Conservation (phyloP, 2,888 invertebrate species). For the Tipula vernalis region DNA sequence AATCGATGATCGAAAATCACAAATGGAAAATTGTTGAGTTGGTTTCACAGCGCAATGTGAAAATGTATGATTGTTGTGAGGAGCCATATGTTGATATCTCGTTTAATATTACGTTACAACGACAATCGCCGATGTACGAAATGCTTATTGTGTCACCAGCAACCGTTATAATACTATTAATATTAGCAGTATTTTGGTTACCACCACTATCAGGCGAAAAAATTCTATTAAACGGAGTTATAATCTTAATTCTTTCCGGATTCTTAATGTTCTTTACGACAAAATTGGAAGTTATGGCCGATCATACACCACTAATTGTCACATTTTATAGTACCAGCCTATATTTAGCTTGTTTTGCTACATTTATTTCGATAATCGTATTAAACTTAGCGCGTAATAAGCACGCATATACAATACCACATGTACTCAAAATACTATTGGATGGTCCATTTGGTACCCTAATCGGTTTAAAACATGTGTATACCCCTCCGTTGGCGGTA, state of each 20-base stretch:
- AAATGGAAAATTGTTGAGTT: slow-evolving; percentile 37
- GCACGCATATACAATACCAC: slow-evolving; percentile 36
- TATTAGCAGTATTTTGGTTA: slow-evolving; percentile 48
- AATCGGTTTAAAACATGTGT: slow-evolving; percentile 28
- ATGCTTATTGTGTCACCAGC: slow-evolving; percentile 51
- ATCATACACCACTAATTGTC: slow-evolving; percentile 40
- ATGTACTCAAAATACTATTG: slow-evolving; percentile 27
- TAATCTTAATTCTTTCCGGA: slow-evolving; percentile 45
- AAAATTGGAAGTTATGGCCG: slow-evolving; percentile 37
- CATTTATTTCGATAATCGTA: slow-evolving; percentile 41
- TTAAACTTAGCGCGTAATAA: slow-evolving; percentile 39
- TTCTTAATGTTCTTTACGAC: slow-evolving; percentile 51
- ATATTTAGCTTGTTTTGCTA: slow-evolving; percentile 39
- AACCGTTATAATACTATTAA: slow-evolving; percentile 45
- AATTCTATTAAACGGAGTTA: slow-evolving; percentile 45
- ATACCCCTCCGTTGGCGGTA: neutral
- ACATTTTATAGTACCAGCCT: slow-evolving; percentile 42
- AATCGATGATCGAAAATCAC: slow-evolving; percentile 25
- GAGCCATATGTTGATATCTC: slow-evolving; percentile 43
- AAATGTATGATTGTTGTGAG: slow-evolving; percentile 41
- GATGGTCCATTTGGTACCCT: slow-evolving; percentile 23
- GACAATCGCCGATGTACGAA: slow-evolving; percentile 47
- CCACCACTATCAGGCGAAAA: slow-evolving; percentile 55
- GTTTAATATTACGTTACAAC: slow-evolving; percentile 38
- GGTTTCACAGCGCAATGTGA: slow-evolving; percentile 25